These are phyloP conservation scores for Scomber japonicus DNA, from an alignment of 2,113 vertebrate genomes.

Conservation along the genomic window DNA sequence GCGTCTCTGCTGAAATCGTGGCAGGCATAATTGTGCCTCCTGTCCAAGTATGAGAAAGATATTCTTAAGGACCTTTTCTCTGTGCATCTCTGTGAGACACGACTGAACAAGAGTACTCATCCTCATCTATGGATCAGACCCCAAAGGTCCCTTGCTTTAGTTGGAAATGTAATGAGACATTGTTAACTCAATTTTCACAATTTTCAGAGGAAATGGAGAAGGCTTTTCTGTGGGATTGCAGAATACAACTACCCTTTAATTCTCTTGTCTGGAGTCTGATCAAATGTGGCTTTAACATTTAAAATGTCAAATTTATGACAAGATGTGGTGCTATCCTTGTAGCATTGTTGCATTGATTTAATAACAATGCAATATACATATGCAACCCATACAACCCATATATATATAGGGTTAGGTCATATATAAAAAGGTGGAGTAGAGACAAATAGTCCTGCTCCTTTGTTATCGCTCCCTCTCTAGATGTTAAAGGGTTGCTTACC, in stretches of 20 bases:
- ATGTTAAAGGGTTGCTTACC: slow-evolving; percentile 29
- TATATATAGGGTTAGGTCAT: neutral
- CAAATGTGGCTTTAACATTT: slow-evolving; percentile 54
- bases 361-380: too few species aligned
- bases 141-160: slow-evolving; percentile 81
- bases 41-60: slow-evolving; percentile 84
- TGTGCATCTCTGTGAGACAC: slow-evolving; percentile 74
- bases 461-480: slow-evolving; percentile 37
- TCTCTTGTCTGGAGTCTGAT: slow-evolving; percentile 44
- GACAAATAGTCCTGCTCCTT: slow-evolving; percentile 29
- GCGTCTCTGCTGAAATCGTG: slow-evolving; percentile 79
- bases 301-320: slow-evolving; percentile 55
- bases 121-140: slow-evolving; percentile 77
- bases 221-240: slow-evolving; percentile 46
- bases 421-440: neutral
- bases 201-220: slow-evolving; percentile 66
- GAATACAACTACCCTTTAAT: slow-evolving; percentile 61
- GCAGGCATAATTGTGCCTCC: slow-evolving; percentile 84
- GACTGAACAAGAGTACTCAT: slow-evolving; percentile 83
- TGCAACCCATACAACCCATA: too few species aligned
- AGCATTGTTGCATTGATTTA: neutral
- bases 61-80: slow-evolving; percentile 87
- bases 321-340: slow-evolving; percentile 19
- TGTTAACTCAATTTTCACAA: slow-evolving; percentile 82
- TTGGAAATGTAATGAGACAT: slow-evolving; percentile 82